Evolutionary conservation across 2,797 vertebrate genomes (phyloP), one percentile per base, ranked within the genome.

Genomic region (Bradypodion ventrale): DNA sequence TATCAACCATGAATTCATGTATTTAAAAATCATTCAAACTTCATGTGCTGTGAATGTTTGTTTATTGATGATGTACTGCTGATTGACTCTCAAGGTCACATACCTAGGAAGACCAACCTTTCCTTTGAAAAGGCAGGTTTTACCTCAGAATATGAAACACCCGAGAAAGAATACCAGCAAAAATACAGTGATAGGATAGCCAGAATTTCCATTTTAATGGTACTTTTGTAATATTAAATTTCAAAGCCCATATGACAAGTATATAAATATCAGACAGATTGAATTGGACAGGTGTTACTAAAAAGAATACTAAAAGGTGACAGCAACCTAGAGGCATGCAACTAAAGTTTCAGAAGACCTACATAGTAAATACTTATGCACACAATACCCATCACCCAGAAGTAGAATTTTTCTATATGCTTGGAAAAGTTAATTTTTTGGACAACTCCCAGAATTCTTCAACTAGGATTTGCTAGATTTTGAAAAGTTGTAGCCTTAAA

Each of bases 211-310:
- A 12, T 91, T 87, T 92, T 89, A 91, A 91, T 91, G 90, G 83
- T 80, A 82, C 87, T 80, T 91, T 93, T 92, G 52, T 91, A 90
- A 91, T 80, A 88, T 86, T 85, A 87, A 60, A 87, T 90, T 87
- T 86, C 73, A 82, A 83, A 75, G 78, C 56, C 88, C 0, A 0
- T 87, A 87, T 90, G 85, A 91, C 85, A 78, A 80, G 85, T 87
- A 75, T 83, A 68, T 83, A 91, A 85, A 87, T 85, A 90, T 74
- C 83, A 87, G 74, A 74, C 76, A 89, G 92, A 91, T 92, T 87
- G 3, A 85, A 88, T 87, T 78, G 87, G 90, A 87, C 86, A 87
- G 85, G 16, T 89, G 29, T 78, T 85, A 69, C 63, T 80, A 7
- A 65, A 84, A 1, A 81, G 81, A 84, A 75, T 35, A 62, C 25